Evolutionary conservation across 2,113 vertebrate genomes (phyloP).

Genomic region (Myrmecobius fasciatus): DNA sequence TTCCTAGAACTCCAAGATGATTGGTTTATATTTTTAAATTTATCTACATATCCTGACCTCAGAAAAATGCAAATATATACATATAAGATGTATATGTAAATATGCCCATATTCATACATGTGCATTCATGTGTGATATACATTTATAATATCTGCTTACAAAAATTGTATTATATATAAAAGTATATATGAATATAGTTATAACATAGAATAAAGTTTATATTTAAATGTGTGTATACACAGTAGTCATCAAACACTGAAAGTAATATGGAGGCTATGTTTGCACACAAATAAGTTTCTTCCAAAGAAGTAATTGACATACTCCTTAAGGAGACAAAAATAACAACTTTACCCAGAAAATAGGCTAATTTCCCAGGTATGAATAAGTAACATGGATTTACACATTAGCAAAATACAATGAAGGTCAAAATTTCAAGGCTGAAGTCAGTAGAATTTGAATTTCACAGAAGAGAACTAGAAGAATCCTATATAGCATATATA

Average conservation of each 20-base stretch:
- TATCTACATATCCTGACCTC: conserved; percentile 12
- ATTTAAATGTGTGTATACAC: background rate
- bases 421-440: background rate
- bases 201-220: background rate
- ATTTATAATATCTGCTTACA: background rate
- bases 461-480: background rate
- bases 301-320: background rate
- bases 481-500: background rate
- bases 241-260: background rate
- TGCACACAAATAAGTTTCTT: background rate
- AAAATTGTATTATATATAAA: too few relatives aligned
- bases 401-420: background rate
- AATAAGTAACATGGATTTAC: background rate
- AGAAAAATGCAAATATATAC: background rate
- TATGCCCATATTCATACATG: background rate
- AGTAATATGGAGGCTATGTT: background rate
- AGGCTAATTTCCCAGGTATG: background rate
- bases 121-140: background rate
- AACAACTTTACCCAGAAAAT: background rate
- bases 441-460: background rate
- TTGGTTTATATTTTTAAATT: conserved; percentile 12
- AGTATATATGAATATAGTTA: background rate
- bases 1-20: background rate
- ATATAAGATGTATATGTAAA: background rate
- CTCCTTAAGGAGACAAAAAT: background rate